These are phyloP conservation scores for Leptoclinus maculatus DNA, from an alignment of 2,797 vertebrate genomes.

Conservation along the genomic window DNA sequence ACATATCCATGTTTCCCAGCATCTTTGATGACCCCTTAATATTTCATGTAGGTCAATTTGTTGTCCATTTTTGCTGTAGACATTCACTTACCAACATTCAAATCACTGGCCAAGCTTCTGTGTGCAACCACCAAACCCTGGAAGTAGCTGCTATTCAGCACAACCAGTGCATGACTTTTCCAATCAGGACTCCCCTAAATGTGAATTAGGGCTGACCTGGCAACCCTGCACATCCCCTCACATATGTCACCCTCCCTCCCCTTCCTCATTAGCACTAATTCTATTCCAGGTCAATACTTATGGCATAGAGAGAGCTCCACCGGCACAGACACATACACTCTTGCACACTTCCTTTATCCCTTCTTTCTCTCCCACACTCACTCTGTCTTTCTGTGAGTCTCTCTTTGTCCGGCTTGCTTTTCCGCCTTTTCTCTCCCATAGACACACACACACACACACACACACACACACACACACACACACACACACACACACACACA, in stretches of 20 bases:
- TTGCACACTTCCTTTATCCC: constrained; percentile 30
- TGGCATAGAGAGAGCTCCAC: constrained; percentile 22
- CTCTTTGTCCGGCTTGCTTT: constrained; percentile 45
- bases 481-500: constrained; percentile 11
- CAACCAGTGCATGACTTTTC: constrained; percentile 78
- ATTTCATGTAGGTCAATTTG: not conserved
- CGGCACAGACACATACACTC: not conserved
- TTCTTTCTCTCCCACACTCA: constrained; percentile 16
- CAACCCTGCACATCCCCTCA: constrained; percentile 44
- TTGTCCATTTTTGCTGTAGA: constrained; percentile 22
- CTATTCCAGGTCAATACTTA: constrained; percentile 67
- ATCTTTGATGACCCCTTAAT: not conserved
- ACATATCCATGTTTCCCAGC: not conserved
- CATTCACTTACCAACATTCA: constrained; percentile 49
- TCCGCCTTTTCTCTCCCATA: not conserved
- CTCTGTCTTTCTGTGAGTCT: constrained; percentile 28
- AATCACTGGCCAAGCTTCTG: constrained; percentile 59
- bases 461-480: constrained; percentile 53
- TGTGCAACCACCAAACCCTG: constrained; percentile 55
- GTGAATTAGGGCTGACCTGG: constrained; percentile 58
- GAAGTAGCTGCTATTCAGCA: constrained; percentile 70
- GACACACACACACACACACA: constrained; percentile 14
- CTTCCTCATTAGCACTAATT: constrained; percentile 64
- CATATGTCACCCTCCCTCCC: constrained; percentile 26
- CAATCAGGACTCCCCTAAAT: constrained; percentile 45